Evolutionary conservation across 2,888 invertebrate genomes (phyloP).

Genomic region (Petrolisthes cinctipes): DNA sequence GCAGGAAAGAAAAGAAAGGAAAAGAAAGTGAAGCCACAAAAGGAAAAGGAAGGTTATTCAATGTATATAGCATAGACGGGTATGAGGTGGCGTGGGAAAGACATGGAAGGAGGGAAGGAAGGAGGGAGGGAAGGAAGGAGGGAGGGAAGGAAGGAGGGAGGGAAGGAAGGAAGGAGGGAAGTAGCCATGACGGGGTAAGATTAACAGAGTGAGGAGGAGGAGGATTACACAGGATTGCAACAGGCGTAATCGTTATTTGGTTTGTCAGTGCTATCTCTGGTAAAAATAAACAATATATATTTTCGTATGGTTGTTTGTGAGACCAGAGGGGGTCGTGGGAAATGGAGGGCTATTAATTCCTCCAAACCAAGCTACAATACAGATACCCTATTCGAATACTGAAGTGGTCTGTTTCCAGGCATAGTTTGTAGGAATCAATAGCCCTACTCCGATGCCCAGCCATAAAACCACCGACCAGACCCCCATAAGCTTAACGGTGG

Average conservation of each 20-base stretch:
- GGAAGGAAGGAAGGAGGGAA: background rate
- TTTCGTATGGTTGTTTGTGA: no score
- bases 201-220: background rate
- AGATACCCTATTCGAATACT: no score
- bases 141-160: background rate
- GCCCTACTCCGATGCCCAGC: no score
- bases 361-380: no score
- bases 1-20: background rate
- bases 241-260: no score
- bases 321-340: no score
- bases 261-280: no score
- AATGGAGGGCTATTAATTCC: no score
- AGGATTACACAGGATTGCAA: background rate
- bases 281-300: no score
- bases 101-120: background rate
- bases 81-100: background rate
- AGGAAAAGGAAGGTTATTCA: background rate
- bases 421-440: no score
- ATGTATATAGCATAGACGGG: background rate
- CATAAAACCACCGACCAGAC: no score
- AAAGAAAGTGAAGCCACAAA: background rate
- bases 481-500: background rate
- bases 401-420: no score
- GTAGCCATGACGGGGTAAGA: background rate
- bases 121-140: background rate